Evolutionary conservation across 2,113 vertebrate species (phyloP).

Genomic region (Gopherus evgoodei): DNA sequence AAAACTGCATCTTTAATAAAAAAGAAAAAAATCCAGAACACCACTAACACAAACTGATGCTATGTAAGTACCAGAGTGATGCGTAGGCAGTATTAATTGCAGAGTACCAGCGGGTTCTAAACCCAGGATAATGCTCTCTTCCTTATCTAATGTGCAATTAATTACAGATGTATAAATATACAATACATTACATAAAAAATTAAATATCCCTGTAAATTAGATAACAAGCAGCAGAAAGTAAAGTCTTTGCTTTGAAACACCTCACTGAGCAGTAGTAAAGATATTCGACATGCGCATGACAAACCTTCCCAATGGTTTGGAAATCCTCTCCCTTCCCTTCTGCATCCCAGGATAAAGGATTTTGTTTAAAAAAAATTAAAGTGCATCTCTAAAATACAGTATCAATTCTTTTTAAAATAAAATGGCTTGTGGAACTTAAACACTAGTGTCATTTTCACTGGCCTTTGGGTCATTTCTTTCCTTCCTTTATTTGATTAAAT

Average conservation of each 20-base stretch:
- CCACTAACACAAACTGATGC: neutral
- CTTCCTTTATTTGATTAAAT: neutral
- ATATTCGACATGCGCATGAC: neutral
- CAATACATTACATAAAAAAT: slow-evolving; percentile 78
- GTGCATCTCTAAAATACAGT: slow-evolving; percentile 61
- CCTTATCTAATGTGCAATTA: slow-evolving; percentile 86
- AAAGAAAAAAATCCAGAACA: neutral
- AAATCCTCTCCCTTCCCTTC: slow-evolving; percentile 16
- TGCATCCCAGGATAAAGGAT: slow-evolving; percentile 16
- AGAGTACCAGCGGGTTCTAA: slow-evolving; percentile 1
- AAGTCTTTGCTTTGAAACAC: slow-evolving; percentile 87
- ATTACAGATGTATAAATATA: slow-evolving; percentile 91
- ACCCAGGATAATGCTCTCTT: slow-evolving; percentile 1
- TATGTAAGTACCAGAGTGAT: slow-evolving; percentile 5
- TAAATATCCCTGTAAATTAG: slow-evolving; percentile 84
- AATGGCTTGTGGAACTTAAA: neutral
- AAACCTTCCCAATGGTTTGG: neutral
- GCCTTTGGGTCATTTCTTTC: neutral
- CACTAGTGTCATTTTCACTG: neutral
- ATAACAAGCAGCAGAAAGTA: slow-evolving; percentile 77
- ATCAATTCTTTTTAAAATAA: neutral
- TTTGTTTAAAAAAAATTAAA: slow-evolving; percentile 51
- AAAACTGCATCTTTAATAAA: slow-evolving; percentile 44
- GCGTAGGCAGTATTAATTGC: neutral
- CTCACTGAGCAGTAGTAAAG: neutral